Percentiles rank a stretch among this genome's conserved stretches.
These are phyloP conservation scores for Charadrius vociferus DNA, from an alignment of 2,113 vertebrate species.

Conservation along the genomic window DNA sequence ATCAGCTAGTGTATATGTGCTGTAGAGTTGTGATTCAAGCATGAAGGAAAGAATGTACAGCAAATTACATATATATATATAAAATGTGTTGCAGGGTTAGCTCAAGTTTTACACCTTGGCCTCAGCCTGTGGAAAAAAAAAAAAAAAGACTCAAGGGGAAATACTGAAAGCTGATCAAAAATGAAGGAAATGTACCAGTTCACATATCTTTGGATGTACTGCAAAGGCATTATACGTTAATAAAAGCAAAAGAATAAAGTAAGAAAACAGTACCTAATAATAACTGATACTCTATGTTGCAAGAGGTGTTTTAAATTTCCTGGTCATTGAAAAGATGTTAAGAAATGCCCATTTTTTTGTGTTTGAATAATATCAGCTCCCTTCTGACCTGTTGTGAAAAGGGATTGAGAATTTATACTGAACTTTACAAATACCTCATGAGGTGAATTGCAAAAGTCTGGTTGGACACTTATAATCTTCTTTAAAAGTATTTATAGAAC, in stretches of 20 bases:
- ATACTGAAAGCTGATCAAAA: conserved; percentile 58
- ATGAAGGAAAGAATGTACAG: conserved; percentile 20
- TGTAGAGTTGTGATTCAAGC: conserved; percentile 20
- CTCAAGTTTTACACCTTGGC: conserved; percentile 51
- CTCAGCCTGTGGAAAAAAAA: background rate
- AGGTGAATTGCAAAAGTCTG: conserved; percentile 58
- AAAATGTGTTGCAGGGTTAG: conserved; percentile 16
- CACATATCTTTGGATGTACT: conserved; percentile 35
- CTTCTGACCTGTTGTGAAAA: conserved; percentile 55
- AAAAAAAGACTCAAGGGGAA: background rate
- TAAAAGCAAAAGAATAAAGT: conserved; percentile 67
- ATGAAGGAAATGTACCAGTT: conserved; percentile 38
- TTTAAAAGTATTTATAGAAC: conserved; percentile 62
- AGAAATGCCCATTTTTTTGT: conserved; percentile 36
- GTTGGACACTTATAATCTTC: conserved; percentile 48
- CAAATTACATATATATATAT: background rate
- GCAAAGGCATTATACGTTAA: conserved; percentile 57
- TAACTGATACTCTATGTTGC: conserved; percentile 33
- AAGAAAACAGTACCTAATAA: conserved; percentile 64
- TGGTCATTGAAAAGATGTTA: conserved; percentile 57
- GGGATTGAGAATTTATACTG: conserved; percentile 51
- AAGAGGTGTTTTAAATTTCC: conserved; percentile 69
- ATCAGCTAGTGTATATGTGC: background rate
- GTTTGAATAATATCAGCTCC: conserved; percentile 46
- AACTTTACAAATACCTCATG: conserved; percentile 40